Conservation (phyloP, 2,888 invertebrate species). For the Eupithecia subumbrata region DNA sequence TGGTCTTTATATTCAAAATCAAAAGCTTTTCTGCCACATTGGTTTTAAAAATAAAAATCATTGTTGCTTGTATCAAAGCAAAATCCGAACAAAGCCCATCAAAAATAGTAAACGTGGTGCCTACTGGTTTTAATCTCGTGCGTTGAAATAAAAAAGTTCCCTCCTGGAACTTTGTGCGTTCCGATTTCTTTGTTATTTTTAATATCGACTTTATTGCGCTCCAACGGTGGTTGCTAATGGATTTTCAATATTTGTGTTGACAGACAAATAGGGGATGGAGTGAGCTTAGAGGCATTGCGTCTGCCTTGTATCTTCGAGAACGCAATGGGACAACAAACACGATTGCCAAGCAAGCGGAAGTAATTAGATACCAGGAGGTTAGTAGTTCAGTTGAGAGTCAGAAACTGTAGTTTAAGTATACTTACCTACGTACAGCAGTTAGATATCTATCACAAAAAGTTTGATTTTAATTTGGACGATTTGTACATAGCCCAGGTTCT, state of each 20-base stretch:
- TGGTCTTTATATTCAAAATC: conserved; percentile 1
- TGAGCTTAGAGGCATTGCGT: conserved; percentile 62
- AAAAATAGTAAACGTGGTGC: conserved; percentile 25
- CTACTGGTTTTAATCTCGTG: conserved; percentile 48
- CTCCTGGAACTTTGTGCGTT: conserved; percentile 62
- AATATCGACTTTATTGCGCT: conserved; percentile 76
- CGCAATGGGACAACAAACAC: conserved; percentile 3
- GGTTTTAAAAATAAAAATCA: neutral
- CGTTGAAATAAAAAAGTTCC: conserved; percentile 62
- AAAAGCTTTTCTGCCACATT: neutral
- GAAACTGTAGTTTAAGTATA: neutral
- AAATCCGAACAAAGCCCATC: conserved; percentile 13
- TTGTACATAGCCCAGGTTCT: neutral
- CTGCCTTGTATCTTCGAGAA: conserved; percentile 37
- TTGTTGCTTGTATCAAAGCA: neutral
- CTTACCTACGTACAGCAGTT: neutral
- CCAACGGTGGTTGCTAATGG: conserved; percentile 76
- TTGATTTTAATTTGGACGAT: neutral
- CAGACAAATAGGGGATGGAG: conserved; percentile 75
- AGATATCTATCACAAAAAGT: neutral
- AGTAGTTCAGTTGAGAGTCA: neutral
- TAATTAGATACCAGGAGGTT: neutral
- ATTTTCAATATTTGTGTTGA: conserved; percentile 82
- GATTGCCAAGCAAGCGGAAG: neutral
- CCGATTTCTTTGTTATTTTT: conserved; percentile 76